phyloP scores from a whole-genome alignment of 2,797 vertebrate genomes.

The Serranus cabrilla region DNA sequence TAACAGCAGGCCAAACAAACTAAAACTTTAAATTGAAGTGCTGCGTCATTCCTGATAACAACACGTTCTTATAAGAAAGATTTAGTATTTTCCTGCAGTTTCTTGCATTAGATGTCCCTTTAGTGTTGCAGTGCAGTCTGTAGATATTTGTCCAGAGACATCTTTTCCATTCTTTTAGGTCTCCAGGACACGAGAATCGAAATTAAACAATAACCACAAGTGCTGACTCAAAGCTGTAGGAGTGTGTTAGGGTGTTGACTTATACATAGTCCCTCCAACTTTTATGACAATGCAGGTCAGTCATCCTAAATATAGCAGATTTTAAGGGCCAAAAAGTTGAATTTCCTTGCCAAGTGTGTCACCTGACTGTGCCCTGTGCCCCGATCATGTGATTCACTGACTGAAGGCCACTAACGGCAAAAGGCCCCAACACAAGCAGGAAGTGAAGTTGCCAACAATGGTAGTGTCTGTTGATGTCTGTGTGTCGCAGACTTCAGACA shows the following conservation, averaged over 20 bases:
- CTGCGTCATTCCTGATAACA: neutral
- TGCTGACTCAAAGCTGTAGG: conserved; percentile 31
- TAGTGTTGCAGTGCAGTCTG: neutral
- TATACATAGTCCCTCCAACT: neutral
- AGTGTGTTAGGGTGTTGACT: conserved; percentile 8
- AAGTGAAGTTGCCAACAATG: conserved; percentile 21
- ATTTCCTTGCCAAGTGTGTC: conserved; percentile 20
- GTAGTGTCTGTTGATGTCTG: conserved; percentile 16
- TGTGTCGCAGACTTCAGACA: neutral
- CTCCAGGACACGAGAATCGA: neutral
- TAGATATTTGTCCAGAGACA: conserved; percentile 14
- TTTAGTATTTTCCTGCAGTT: conserved; percentile 13
- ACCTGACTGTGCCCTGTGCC: conserved; percentile 44
- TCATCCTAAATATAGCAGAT: neutral
- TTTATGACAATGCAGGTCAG: conserved; percentile 9
- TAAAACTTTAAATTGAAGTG: conserved; percentile 10
- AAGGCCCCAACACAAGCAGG: conserved; percentile 6
- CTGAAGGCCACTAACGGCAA: conserved; percentile 2
- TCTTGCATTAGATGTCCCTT: conserved; percentile 5
- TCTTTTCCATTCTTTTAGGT: conserved; percentile 5
- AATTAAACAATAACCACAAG: conserved; percentile 13
- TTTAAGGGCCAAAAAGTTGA: conserved; percentile 9
- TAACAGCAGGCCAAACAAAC: conserved; percentile 50
- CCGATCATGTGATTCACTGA: conserved; percentile 57
- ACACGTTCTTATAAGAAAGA: conserved; percentile 5